A percentile compares a stretch with the other conserved stretches of the same genome.
phyloP scores from a whole-genome alignment of 2,797 vertebrate genomes.

The Sebastes goodei region DNA sequence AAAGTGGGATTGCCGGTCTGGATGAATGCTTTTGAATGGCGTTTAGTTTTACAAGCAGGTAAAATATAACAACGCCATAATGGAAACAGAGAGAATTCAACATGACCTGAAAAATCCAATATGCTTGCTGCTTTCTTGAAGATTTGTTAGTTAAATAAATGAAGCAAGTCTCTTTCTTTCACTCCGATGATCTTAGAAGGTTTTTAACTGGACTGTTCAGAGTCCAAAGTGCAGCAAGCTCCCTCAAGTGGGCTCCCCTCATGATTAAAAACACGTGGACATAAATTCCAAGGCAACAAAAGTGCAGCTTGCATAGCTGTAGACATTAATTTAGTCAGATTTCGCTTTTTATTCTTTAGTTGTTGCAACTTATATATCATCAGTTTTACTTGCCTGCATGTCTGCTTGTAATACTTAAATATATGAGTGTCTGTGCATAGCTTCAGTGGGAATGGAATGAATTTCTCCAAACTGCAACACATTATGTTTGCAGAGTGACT shows the following conservation, averaged over 20 bases:
- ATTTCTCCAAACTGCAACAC: not conserved
- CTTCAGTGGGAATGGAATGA: not conserved
- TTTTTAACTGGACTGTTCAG: not conserved
- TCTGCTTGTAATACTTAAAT: not conserved
- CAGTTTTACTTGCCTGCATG: too few relatives aligned
- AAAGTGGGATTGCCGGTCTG: not conserved
- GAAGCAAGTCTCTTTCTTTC: not conserved
- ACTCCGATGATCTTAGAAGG: not conserved
- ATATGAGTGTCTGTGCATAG: not conserved
- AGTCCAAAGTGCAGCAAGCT: not conserved
- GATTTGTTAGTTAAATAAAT: not conserved
- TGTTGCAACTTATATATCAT: not conserved
- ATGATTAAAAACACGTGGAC: not conserved
- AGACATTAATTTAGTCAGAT: not conserved
- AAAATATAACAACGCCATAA: not conserved
- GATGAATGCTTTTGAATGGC: not conserved
- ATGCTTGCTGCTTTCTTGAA: not conserved
- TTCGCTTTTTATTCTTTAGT: not conserved
- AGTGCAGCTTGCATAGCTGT: not conserved
- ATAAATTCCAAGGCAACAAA: not conserved
- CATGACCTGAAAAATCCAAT: not conserved
- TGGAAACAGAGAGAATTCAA: not conserved
- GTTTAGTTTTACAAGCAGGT: not conserved
- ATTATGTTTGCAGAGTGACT: not conserved
- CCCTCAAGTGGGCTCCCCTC: not conserved